These are phyloP conservation scores for Ctenosaura bakeri DNA, from an alignment of 2,797 vertebrate species.

Conservation along the genomic window DNA sequence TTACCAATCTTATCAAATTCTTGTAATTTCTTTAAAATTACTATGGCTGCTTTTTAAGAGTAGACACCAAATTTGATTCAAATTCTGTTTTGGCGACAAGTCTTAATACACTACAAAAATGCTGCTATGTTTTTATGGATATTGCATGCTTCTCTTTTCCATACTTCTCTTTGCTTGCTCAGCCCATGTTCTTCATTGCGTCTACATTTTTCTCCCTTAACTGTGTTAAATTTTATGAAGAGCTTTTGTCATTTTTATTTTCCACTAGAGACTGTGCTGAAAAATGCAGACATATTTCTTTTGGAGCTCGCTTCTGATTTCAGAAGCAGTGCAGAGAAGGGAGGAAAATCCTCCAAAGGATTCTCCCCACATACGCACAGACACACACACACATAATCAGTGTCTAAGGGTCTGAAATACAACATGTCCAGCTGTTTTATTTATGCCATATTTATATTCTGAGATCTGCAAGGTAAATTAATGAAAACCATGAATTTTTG, in stretches of 20 bases:
- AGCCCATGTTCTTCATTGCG: neutral
- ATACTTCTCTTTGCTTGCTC: neutral
- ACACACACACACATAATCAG: neutral
- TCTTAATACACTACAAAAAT: neutral
- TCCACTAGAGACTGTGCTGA: slow-evolving; percentile 3
- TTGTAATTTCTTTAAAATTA: neutral
- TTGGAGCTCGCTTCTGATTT: slow-evolving; percentile 8
- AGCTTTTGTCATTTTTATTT: slow-evolving; percentile 6
- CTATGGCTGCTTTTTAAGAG: neutral
- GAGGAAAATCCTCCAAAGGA: neutral
- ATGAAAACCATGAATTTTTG: slow-evolving; percentile 2
- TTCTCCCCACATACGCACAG: neutral
- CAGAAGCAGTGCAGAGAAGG: neutral
- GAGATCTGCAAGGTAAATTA: neutral
- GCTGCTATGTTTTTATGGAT: neutral
- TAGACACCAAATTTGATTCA: neutral
- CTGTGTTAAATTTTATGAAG: neutral
- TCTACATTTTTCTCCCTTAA: neutral
- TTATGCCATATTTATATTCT: neutral
- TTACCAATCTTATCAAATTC: neutral
- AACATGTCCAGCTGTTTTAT: slow-evolving; percentile 9
- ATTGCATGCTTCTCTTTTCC: neutral
- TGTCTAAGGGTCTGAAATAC: neutral
- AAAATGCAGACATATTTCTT: slow-evolving; percentile 1
- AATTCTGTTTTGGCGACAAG: neutral